These are phyloP conservation scores for Saturnia pavonia DNA, from an alignment of 2,888 invertebrate species.

Conservation along the genomic window DNA sequence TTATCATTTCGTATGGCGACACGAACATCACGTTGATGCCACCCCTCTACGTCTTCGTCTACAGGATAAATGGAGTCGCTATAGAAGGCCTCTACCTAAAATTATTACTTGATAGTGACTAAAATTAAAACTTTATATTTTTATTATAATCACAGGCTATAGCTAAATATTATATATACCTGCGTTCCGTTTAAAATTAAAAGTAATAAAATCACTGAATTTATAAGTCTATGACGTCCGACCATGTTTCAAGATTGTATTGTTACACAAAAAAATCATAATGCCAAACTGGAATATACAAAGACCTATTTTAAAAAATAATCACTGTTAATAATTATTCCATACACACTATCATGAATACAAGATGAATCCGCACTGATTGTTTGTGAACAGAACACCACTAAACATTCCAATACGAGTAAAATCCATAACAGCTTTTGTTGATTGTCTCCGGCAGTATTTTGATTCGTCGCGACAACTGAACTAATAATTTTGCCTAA, in stretches of 20 bases:
- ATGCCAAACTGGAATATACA: slow-evolving; percentile 30
- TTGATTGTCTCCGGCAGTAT: slow-evolving; percentile 60
- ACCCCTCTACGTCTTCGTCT: slow-evolving; percentile 47
- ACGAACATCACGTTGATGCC: slow-evolving; percentile 60
- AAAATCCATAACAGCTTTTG: slow-evolving; percentile 68
- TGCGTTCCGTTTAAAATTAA: slow-evolving; percentile 37
- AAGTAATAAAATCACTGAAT: slow-evolving; percentile 35
- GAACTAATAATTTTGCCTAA: slow-evolving; percentile 59
- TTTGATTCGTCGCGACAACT: slow-evolving; percentile 54
- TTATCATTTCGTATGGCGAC: slow-evolving; percentile 47
- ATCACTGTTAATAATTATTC: slow-evolving; percentile 1
- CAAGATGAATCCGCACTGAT: slow-evolving; percentile 19
- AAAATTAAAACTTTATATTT: not conserved
- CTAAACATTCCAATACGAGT: slow-evolving; percentile 57
- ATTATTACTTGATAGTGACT: slow-evolving; percentile 22
- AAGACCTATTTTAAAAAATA: slow-evolving; percentile 17
- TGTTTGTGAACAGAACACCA: slow-evolving; percentile 21
- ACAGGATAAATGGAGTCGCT: slow-evolving; percentile 52
- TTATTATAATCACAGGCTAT: slow-evolving; percentile 14
- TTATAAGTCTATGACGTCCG: slow-evolving; percentile 35
- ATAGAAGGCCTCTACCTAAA: slow-evolving; percentile 49
- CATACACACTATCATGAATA: slow-evolving; percentile 5
- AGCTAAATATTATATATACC: slow-evolving; percentile 32
- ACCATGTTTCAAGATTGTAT: slow-evolving; percentile 48
- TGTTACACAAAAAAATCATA: slow-evolving; percentile 41